Percentiles rank a stretch among this genome's conserved stretches.
These are phyloP conservation scores for Pissodes strobi DNA, from an alignment of 1,140 invertebrate species.

Conservation along the genomic window DNA sequence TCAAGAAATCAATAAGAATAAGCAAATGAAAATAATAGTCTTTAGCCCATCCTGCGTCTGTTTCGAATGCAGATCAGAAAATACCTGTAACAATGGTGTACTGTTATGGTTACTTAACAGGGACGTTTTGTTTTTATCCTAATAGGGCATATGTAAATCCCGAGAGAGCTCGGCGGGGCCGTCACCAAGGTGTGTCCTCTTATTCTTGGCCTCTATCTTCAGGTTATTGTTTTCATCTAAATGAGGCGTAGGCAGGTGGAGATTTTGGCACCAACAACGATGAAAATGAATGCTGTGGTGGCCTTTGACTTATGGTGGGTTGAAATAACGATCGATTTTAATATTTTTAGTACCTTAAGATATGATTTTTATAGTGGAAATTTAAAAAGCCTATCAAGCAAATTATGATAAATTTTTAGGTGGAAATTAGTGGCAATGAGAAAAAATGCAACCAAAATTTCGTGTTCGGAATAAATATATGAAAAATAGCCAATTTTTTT, in stretches of 20 bases:
- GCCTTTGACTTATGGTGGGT: slow-evolving; percentile 2
- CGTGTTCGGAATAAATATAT: no score
- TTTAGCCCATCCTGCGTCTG: slow-evolving; percentile 1
- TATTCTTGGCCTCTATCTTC: slow-evolving; percentile 14
- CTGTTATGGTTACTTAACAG: slow-evolving; percentile 32
- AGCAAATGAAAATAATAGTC: no score
- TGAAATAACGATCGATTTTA: neutral
- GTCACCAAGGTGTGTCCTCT: slow-evolving; percentile 18
- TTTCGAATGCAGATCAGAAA: slow-evolving; percentile 15
- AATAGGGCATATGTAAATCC: slow-evolving; percentile 34
- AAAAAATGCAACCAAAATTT: no score
- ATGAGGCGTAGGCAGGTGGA: slow-evolving; percentile 24
- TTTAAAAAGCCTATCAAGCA: no score
- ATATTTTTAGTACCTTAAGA: no score
- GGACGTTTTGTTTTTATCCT: slow-evolving; percentile 18
- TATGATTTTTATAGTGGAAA: no score
- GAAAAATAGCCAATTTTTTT: no score
- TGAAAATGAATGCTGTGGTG: neutral
- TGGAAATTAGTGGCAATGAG: no score
- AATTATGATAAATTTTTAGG: no score
- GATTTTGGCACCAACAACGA: slow-evolving; percentile 26
- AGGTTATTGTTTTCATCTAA: slow-evolving; percentile 20
- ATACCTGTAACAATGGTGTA: slow-evolving; percentile 30
- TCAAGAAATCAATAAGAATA: no score
- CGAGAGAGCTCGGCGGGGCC: neutral